These are phyloP conservation scores for Xanthorhoe designata DNA, from an alignment of 2,888 invertebrate species.

Conservation along the genomic window DNA sequence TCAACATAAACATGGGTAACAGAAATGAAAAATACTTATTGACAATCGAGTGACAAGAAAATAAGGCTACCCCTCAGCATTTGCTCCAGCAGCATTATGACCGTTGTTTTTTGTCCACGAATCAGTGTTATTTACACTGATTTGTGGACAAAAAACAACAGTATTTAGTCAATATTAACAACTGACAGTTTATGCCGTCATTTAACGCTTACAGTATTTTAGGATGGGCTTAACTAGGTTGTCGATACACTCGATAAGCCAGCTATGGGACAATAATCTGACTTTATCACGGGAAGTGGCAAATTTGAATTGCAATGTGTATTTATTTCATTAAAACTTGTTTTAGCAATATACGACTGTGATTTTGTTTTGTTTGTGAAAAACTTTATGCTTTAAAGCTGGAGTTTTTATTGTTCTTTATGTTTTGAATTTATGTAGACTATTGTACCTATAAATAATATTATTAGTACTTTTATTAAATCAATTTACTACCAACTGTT, in stretches of 20 bases:
- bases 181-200: background rate
- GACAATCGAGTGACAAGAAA: too few species aligned
- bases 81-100: too few species aligned
- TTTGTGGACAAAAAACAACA: too few species aligned
- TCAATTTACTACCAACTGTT: too few species aligned
- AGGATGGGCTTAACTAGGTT: constrained; percentile 38
- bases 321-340: constrained; percentile 43
- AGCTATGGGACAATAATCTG: constrained; percentile 56
- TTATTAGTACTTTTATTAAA: too few species aligned
- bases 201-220: background rate
- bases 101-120: too few species aligned
- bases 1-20: too few species aligned
- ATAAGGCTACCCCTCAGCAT: too few species aligned
- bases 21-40: too few species aligned
- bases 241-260: constrained; percentile 64
- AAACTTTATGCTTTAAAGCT: constrained; percentile 22
- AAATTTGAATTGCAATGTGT: constrained; percentile 43
- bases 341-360: constrained; percentile 11
- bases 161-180: too few species aligned
- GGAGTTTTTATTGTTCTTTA: constrained; percentile 20
- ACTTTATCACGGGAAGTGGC: constrained; percentile 59
- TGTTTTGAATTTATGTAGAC: background rate
- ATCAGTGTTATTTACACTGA: too few species aligned
- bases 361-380: constrained; percentile 31
- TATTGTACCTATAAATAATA: background rate